Base-by-base conservation (phyloP, 2,888 invertebrate species). In the Clunio marinus region DNA sequence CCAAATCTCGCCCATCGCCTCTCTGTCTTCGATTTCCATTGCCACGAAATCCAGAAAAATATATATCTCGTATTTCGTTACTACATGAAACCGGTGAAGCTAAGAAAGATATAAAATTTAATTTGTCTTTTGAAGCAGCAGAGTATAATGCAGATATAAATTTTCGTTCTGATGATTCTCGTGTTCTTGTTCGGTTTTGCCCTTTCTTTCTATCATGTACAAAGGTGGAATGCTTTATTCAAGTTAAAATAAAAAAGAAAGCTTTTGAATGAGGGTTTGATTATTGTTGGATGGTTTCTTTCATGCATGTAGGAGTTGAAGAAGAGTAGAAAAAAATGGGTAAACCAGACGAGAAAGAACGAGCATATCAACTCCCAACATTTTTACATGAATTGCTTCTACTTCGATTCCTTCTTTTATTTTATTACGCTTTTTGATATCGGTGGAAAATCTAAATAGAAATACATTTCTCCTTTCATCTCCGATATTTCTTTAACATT, bases 101-200 rank as follows among this genome's bases (percentile, higher is more conserved):
- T 17, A n/a, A 13, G 22, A 17, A 51, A 22, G 17, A 51, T 8
- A 51, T 51, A 51, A 51, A 51, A 51, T 51, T 41, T 51, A 51
- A 51, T 51, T 51, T 22, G 22, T 51, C 51, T 17, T 51, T 51
- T 51, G 15, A 17, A 51, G 51, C 22, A 51, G 17, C 15, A 51
- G 20, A 51, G 20, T 51, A 20, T 51, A 51, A 51, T 51, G 51
- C 51, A 51, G 22, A 22, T 51, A 51, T 51, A 51, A 51, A 51
- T 51, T 51, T 51, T 20, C 22, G n/a, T n/a, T 22, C 22, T 22
- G 51, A 51, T 51, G 20, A 51, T 51, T 51, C 10, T 22, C 15
- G 4, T 3, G 32, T 32, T 32, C 10, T n/a, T n/a, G n/a, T n/a
- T n/a, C n/a, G n/a, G 32, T 10, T 32, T 45, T 45, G 8, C 13